phyloP scores from a whole-genome alignment of 2,113 vertebrate species.

The Ornithorhynchus anatinus region DNA sequence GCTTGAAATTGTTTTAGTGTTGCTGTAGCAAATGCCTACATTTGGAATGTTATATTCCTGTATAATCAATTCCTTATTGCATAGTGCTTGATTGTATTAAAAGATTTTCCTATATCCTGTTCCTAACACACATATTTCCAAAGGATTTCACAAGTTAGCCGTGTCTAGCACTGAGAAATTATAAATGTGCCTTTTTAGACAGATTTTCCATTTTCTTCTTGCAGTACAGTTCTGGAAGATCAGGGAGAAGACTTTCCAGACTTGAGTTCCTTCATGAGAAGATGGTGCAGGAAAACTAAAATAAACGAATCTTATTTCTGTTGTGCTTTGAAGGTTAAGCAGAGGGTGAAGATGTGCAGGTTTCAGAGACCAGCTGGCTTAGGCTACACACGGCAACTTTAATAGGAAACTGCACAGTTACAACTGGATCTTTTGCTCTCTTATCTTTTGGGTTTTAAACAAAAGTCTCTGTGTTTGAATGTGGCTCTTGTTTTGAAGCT shows the following conservation, averaged over 20 bases:
- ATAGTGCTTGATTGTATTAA: neutral
- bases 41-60: neutral
- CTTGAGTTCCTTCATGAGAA: neutral
- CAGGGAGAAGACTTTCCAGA: neutral
- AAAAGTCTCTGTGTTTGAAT: neutral
- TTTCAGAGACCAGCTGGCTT: too few species aligned
- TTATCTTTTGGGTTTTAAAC: too few species aligned
- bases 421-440: neutral
- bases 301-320: neutral
- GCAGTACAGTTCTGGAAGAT: too few species aligned
- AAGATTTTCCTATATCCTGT: neutral
- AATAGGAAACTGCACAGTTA: neutral
- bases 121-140: too few species aligned
- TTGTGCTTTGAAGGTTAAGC: neutral
- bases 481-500: neutral
- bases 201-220: neutral
- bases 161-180: too few species aligned
- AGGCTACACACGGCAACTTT: too few species aligned
- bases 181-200: too few species aligned
- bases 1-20: neutral
- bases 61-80: neutral
- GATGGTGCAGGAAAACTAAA: neutral
- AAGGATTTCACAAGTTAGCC: too few species aligned
- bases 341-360: neutral
- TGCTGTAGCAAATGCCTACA: neutral